Percentiles rank a stretch among this genome's conserved stretches.
These are phyloP conservation scores for Salvelinus namaycush DNA, from an alignment of 2,113 vertebrate genomes.

Conservation along the genomic window DNA sequence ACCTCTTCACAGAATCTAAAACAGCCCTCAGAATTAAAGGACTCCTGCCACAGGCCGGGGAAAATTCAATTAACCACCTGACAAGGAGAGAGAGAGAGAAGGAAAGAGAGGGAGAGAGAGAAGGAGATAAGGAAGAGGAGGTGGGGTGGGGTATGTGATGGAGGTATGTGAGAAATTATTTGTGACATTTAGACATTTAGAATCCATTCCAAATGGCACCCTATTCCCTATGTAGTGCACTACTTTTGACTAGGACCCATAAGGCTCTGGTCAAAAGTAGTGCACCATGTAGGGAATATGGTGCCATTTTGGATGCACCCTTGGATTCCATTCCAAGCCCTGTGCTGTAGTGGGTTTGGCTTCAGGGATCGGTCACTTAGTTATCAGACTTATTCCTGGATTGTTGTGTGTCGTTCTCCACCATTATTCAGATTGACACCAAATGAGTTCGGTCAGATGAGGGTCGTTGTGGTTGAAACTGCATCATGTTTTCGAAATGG, in stretches of 20 bases:
- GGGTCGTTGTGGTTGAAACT: too few species aligned
- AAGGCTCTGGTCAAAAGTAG: too few species aligned
- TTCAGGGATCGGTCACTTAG: constrained; percentile 25
- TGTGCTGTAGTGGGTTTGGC: not conserved
- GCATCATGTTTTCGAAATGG: too few species aligned
- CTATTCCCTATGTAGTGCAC: too few species aligned
- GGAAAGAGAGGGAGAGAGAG: not conserved
- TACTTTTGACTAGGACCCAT: too few species aligned
- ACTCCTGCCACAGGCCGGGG: not conserved
- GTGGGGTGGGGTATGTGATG: not conserved
- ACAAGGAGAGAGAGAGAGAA: not conserved
- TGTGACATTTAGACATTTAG: constrained; percentile 31
- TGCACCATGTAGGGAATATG: too few species aligned
- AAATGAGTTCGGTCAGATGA: not conserved
- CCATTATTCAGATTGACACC: constrained; percentile 33
- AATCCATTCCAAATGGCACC: too few species aligned
- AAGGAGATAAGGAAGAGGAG: not conserved
- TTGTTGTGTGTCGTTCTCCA: constrained; percentile 12
- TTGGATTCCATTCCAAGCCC: not conserved
- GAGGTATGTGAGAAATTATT: constrained; percentile 32
- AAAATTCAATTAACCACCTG: not conserved
- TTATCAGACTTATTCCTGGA: constrained; percentile 28
- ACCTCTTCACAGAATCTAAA: constrained; percentile 31
- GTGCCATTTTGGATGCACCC: too few species aligned
- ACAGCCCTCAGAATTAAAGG: constrained; percentile 24